phyloP scores from a whole-genome alignment of 2,888 invertebrate genomes.

The Tipula lateralis region DNA sequence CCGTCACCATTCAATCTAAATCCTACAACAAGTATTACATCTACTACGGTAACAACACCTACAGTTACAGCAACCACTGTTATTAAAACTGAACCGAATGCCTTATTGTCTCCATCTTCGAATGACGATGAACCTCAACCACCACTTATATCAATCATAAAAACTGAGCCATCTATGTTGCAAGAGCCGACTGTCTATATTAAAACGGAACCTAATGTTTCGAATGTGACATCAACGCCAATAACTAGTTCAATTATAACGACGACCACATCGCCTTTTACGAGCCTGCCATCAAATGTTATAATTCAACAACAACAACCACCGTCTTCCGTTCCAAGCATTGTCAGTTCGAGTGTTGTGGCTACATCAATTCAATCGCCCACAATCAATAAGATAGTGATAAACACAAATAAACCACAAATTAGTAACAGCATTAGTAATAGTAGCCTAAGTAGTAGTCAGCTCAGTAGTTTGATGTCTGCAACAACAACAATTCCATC shows the following conservation, averaged over 20 bases:
- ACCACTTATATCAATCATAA: neutral
- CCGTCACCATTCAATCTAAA: neutral
- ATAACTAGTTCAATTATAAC: neutral
- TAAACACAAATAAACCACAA: conserved; percentile 40
- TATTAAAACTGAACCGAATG: neutral
- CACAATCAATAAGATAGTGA: conserved; percentile 37
- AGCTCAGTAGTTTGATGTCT: neutral
- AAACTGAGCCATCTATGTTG: neutral
- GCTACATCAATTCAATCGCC: neutral
- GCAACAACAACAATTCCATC: conserved; percentile 29
- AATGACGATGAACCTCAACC: neutral
- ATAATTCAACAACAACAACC: conserved; percentile 40
- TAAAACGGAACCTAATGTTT: conserved; percentile 31
- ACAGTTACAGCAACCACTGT: neutral
- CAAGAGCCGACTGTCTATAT: neutral
- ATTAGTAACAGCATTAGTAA: conserved; percentile 36
- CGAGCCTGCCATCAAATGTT: conserved; percentile 44
- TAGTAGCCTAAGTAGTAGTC: conserved; percentile 35
- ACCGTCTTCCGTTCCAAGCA: neutral
- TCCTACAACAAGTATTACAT: neutral
- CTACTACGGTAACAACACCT: conserved; percentile 26
- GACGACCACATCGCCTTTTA: neutral
- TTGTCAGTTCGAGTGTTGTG: conserved; percentile 32
- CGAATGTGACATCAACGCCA: conserved; percentile 37
- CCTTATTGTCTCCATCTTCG: neutral